Evolutionary conservation across 2,113 vertebrate species (phyloP).

Genomic region (Columbina picui): DNA sequence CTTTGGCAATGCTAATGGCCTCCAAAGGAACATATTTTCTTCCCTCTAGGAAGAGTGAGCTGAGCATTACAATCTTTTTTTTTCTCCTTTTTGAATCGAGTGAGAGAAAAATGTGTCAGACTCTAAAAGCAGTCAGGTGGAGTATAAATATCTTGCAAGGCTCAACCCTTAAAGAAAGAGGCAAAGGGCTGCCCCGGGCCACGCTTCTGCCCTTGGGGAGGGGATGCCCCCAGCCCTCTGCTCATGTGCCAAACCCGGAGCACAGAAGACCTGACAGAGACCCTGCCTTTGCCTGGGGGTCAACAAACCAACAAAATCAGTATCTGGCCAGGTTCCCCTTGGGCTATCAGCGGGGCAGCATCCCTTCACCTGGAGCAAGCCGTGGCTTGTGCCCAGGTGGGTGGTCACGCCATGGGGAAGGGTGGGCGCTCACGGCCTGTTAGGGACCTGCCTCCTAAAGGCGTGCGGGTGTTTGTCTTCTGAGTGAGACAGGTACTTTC

Average conservation of each 20-base stretch:
- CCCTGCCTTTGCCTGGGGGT: not conserved
- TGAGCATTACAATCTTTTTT: not conserved
- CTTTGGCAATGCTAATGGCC: not conserved
- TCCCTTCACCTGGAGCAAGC: not conserved
- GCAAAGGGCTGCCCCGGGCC: not conserved
- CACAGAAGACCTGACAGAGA: not conserved
- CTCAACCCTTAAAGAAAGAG: not conserved
- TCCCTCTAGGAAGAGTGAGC: not conserved
- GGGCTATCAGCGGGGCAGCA: not conserved
- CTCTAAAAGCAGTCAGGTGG: not conserved
- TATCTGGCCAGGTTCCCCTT: not conserved
- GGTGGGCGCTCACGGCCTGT: rapidly evolving
- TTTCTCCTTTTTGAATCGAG: not conserved
- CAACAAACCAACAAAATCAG: not conserved
- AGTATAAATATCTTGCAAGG: not conserved
- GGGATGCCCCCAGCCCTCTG: not conserved
- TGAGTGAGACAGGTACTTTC: not conserved
- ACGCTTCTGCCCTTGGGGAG: not conserved
- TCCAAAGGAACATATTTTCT: not conserved
- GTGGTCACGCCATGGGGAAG: not conserved
- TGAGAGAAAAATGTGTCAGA: not conserved
- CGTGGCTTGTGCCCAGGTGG: rapidly evolving
- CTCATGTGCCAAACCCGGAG: not conserved
- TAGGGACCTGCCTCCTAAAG: not conserved
- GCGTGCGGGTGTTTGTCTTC: not conserved